Conservation (phyloP, 2,797 vertebrate species). For the Labeo calbasu region DNA sequence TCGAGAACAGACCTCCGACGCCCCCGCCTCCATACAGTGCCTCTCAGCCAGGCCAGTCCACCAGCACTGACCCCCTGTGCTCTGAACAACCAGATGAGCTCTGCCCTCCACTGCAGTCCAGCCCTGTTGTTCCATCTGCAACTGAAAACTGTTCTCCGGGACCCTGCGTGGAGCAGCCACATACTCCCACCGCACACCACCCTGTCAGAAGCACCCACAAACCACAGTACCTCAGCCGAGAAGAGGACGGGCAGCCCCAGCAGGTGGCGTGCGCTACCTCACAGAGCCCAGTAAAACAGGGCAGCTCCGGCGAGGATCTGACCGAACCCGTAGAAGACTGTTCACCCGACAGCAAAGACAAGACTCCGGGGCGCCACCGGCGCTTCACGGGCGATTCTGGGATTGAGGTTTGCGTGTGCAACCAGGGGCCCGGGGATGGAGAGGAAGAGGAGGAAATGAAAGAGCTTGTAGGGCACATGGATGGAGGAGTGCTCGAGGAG, state of each 20-base stretch:
- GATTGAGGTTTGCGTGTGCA: slow-evolving; percentile 91
- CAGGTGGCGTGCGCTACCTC: slow-evolving; percentile 56
- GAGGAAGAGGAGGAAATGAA: slow-evolving; percentile 78
- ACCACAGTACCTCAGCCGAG: slow-evolving; percentile 61
- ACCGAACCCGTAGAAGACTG: slow-evolving; percentile 72
- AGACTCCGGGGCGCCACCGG: slow-evolving; percentile 84
- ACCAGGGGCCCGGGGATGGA: slow-evolving; percentile 79
- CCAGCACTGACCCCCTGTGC: slow-evolving; percentile 31
- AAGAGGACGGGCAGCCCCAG: slow-evolving; percentile 62
- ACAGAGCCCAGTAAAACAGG: slow-evolving; percentile 71
- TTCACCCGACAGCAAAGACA: slow-evolving; percentile 82
- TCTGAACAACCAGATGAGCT: slow-evolving; percentile 65
- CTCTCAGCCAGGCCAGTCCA: slow-evolving; percentile 74
- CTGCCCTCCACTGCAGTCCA: slow-evolving; percentile 71
- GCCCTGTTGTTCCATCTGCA: slow-evolving; percentile 60
- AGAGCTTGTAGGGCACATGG: slow-evolving; percentile 58
- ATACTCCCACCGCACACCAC: slow-evolving; percentile 64
- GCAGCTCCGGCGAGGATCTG: slow-evolving; percentile 72
- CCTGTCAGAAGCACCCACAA: slow-evolving; percentile 55
- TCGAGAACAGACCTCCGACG: slow-evolving; percentile 87
- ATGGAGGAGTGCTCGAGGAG: slow-evolving; percentile 46
- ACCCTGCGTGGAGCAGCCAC: slow-evolving; percentile 62
- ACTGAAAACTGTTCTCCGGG: slow-evolving; percentile 56
- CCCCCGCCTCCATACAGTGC: slow-evolving; percentile 93
- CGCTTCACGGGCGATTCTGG: slow-evolving; percentile 94